phyloP scores from a whole-genome alignment of 2,113 vertebrate genomes.

The Pontoporia blainvillei region DNA sequence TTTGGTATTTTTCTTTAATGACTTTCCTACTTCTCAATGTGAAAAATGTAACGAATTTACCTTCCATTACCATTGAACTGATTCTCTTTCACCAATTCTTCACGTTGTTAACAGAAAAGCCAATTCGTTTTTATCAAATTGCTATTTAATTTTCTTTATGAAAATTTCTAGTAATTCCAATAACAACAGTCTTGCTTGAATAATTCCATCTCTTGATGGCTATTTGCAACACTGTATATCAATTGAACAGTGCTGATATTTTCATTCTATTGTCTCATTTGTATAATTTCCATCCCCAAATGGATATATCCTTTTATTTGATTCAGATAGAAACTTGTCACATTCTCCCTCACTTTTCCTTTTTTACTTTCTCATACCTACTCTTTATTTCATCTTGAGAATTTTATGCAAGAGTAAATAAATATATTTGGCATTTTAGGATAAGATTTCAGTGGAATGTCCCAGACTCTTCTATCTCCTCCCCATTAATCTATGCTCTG shows the following conservation, averaged over 20 bases:
- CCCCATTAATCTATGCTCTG: neutral
- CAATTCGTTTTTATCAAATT: neutral
- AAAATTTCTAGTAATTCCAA: neutral
- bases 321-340: neutral
- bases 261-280: neutral
- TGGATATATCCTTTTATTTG: neutral
- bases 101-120: neutral
- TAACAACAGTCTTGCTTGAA: neutral
- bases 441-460: neutral
- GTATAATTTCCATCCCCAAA: neutral
- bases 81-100: neutral
- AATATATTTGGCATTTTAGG: neutral
- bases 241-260: neutral
- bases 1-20: neutral
- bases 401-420: neutral
- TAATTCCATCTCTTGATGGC: neutral
- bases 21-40: neutral
- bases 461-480: neutral
- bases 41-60: conserved; percentile 22
- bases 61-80: neutral
- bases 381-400: neutral
- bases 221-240: neutral
- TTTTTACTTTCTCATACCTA: neutral
- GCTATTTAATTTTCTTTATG: neutral
- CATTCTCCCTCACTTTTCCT: neutral